Evolutionary conservation across 2,797 vertebrate genomes (phyloP).

Genomic region (Epinephelus awoara): DNA sequence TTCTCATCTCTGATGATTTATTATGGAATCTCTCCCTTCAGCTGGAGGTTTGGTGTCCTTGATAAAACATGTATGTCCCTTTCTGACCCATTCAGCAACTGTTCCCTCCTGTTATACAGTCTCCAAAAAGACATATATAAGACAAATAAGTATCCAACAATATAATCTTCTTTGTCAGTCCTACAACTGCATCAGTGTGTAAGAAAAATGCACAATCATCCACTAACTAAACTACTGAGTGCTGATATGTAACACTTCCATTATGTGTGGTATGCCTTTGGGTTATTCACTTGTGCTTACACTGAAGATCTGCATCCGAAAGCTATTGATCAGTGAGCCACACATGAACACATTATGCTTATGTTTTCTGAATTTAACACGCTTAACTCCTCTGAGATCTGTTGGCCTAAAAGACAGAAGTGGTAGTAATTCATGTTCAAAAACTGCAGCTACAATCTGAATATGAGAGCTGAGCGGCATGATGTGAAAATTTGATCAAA

Average conservation of each 20-base stretch:
- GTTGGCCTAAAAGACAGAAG: neutral
- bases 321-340: neutral
- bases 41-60: conserved; percentile 40
- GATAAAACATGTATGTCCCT: conserved; percentile 30
- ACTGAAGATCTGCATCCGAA: neutral
- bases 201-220: neutral
- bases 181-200: neutral
- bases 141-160: neutral
- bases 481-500: conserved; percentile 16
- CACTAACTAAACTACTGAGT: neutral
- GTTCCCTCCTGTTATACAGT: conserved; percentile 23
- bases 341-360: neutral
- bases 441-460: conserved; percentile 9
- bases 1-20: conserved; percentile 46
- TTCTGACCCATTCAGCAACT: conserved; percentile 34
- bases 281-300: neutral
- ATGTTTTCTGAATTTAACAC: conserved; percentile 1
- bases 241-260: neutral
- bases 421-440: neutral
- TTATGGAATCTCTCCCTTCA: conserved; percentile 20
- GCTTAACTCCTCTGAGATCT: neutral
- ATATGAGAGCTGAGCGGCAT: conserved; percentile 20
- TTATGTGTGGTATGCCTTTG: neutral
- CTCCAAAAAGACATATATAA: conserved; percentile 7
- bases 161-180: conserved; percentile 3